phyloP scores from a whole-genome alignment of 2,113 vertebrate species.

The Talpa occidentalis region DNA sequence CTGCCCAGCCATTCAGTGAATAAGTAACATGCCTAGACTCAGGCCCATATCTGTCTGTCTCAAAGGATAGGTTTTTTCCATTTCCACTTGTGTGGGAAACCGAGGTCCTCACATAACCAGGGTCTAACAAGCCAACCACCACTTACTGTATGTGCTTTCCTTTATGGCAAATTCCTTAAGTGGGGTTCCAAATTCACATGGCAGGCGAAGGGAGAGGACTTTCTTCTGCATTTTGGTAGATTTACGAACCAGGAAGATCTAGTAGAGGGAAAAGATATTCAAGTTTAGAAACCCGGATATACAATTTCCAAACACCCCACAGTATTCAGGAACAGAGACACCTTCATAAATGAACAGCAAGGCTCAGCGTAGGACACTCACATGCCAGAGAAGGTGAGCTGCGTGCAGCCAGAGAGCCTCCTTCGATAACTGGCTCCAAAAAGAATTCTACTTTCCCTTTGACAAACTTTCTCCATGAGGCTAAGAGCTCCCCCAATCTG shows the following conservation, averaged over 20 bases:
- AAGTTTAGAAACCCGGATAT: background rate
- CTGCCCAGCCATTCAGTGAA: background rate
- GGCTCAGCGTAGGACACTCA: background rate
- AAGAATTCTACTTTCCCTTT: background rate
- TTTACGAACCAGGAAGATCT: constrained; percentile 95
- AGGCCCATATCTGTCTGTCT: background rate
- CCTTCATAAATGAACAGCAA: background rate
- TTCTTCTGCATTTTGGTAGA: constrained; percentile 93
- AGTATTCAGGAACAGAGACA: background rate
- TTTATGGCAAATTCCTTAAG: constrained; percentile 93
- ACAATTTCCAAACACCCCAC: background rate
- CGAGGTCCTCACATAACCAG: background rate
- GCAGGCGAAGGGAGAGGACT: constrained; percentile 91
- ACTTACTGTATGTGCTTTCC: constrained; percentile 97
- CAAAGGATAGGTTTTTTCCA: background rate
- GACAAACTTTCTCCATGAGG: background rate
- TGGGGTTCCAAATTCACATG: constrained; percentile 82
- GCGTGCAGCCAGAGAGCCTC: too few relatives aligned
- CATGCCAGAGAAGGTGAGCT: background rate
- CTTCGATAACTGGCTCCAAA: background rate
- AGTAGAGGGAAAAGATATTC: constrained; percentile 50
- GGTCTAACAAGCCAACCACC: fast-evolving
- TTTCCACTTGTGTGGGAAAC: background rate
- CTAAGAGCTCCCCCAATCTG: background rate
- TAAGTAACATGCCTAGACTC: background rate